Conservation (phyloP, 2,797 vertebrate species). For the Craterocephalus amniculus region DNA sequence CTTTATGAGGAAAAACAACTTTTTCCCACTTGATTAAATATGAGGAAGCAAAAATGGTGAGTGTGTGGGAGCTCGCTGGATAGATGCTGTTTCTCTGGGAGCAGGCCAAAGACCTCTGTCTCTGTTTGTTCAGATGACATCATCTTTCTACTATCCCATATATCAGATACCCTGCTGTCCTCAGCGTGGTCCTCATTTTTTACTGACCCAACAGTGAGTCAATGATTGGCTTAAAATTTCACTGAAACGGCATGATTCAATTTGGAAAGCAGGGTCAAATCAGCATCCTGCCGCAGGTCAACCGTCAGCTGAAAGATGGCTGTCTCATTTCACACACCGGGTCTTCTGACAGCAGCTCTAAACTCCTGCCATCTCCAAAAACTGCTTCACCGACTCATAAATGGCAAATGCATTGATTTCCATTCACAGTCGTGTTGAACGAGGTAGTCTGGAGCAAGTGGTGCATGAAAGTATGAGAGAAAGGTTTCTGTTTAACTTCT, state of each 20-base stretch:
- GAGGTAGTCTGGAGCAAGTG: conserved; percentile 60
- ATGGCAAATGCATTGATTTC: conserved; percentile 50
- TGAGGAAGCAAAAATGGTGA: conserved; percentile 71
- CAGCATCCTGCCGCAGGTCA: conserved; percentile 45
- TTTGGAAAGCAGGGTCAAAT: conserved; percentile 22
- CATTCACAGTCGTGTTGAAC: conserved; percentile 45
- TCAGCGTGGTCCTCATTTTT: conserved; percentile 60
- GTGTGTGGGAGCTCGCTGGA: conserved; percentile 52
- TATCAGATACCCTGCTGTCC: conserved; percentile 79
- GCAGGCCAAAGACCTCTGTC: conserved; percentile 75
- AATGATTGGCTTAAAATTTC: conserved; percentile 64
- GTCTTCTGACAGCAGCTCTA: conserved; percentile 29
- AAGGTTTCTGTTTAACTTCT: conserved; percentile 71
- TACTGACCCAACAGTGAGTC: conserved; percentile 64
- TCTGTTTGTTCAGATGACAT: conserved; percentile 85
- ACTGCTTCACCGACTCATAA: conserved; percentile 41
- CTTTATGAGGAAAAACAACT: conserved; percentile 64
- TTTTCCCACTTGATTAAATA: conserved; percentile 71
- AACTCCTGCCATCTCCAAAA: conserved; percentile 35
- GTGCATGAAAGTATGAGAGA: conserved; percentile 59
- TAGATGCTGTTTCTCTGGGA: conserved; percentile 66
- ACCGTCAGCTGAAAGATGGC: conserved; percentile 15
- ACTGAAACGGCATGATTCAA: conserved; percentile 41
- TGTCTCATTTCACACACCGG: conserved; percentile 18
- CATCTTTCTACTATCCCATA: conserved; percentile 81